A percentile compares a stretch with the other conserved stretches of the same genome.
These are phyloP conservation scores for Allobates femoralis DNA, from an alignment of 2,797 vertebrate species.

Conservation along the genomic window DNA sequence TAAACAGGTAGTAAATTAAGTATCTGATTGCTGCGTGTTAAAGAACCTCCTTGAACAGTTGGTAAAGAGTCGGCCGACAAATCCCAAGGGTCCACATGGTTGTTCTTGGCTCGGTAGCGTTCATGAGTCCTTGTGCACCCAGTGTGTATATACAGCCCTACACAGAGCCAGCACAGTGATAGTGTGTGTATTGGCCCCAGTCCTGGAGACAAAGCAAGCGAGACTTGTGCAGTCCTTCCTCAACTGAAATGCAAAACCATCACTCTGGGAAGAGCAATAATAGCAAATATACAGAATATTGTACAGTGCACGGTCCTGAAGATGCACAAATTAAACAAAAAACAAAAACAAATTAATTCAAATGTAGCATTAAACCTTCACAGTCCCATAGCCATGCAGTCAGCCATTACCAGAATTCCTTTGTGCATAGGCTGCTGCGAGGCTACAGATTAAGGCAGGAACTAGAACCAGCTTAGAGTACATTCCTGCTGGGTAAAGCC, in stretches of 20 bases:
- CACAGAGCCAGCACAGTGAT: background rate
- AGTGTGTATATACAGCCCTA: background rate
- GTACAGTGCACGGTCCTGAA: background rate
- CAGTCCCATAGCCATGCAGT: background rate
- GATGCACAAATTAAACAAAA: slow-evolving; percentile 5
- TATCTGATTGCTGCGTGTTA: too few species aligned
- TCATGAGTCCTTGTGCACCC: background rate
- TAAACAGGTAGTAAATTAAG: background rate
- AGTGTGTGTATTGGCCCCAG: background rate
- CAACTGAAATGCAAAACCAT: background rate
- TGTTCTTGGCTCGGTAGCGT: background rate
- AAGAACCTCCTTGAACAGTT: background rate
- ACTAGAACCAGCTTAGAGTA: background rate
- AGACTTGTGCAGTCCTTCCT: background rate
- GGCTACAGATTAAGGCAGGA: slow-evolving; percentile 30
- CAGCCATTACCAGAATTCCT: slow-evolving; percentile 20
- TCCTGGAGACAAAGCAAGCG: background rate
- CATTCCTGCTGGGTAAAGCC: slow-evolving; percentile 7
- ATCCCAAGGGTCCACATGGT: background rate
- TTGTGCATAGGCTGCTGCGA: slow-evolving; percentile 13
- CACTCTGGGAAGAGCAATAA: background rate
- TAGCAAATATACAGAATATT: background rate
- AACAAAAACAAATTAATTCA: background rate
- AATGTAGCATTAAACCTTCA: background rate
- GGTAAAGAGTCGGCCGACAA: background rate